These are phyloP conservation scores for Mirza zaza DNA, from an alignment of 2,113 vertebrate genomes.

Conservation along the genomic window DNA sequence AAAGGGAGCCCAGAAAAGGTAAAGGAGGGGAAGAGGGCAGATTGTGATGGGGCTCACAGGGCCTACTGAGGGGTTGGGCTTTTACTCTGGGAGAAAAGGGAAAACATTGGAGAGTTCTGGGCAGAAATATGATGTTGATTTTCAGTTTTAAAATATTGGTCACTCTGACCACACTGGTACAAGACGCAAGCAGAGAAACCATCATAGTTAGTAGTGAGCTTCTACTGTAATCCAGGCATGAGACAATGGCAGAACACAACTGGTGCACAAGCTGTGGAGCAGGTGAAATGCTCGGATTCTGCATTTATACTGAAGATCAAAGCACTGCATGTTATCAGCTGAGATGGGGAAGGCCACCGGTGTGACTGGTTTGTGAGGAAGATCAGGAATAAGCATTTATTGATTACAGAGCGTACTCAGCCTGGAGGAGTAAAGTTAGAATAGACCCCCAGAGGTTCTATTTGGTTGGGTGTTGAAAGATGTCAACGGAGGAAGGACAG, in stretches of 20 bases:
- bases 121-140: not conserved
- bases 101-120: not conserved
- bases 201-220: not conserved
- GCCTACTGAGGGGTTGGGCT: not conserved
- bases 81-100: not conserved
- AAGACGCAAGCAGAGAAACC: not conserved
- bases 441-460: not conserved
- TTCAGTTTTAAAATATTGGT: not conserved
- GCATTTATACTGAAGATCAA: not conserved
- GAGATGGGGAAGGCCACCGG: not conserved
- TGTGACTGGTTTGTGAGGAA: not conserved
- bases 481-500: not conserved
- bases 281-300: not conserved
- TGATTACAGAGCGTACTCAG: not conserved
- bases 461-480: not conserved
- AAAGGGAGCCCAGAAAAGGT: not conserved
- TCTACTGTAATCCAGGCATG: not conserved
- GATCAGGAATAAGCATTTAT: not conserved
- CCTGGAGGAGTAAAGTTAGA: not conserved
- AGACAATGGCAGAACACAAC: rapidly evolving
- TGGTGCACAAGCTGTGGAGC: not conserved
- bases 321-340: not conserved
- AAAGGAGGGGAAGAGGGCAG: not conserved
- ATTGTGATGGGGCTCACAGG: rapidly evolving
- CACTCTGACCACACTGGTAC: not conserved